These are phyloP conservation scores for Pseudocheirus occidentalis DNA, from an alignment of 2,797 vertebrate genomes.

Conservation along the genomic window DNA sequence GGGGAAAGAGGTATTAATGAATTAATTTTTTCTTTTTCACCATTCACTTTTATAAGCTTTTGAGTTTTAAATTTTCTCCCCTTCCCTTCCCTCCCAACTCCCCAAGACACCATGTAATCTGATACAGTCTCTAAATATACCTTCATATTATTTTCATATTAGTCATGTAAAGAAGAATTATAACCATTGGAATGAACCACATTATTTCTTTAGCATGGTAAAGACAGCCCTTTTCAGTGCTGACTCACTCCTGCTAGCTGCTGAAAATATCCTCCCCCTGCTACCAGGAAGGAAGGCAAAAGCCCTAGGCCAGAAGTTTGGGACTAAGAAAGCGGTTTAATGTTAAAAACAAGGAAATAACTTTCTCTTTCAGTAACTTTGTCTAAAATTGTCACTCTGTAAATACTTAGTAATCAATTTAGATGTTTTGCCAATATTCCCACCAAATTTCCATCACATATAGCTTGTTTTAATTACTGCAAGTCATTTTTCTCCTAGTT, in stretches of 20 bases:
- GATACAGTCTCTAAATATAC: no score
- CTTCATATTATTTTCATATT: no score
- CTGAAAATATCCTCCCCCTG: not conserved
- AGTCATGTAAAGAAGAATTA: no score
- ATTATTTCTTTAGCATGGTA: not conserved
- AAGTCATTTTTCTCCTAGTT: not conserved
- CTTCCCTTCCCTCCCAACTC: no score
- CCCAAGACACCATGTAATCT: no score
- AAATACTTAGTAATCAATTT: not conserved
- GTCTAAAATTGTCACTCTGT: not conserved
- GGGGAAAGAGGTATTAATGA: no score
- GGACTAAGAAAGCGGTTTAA: not conserved
- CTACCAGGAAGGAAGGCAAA: not conserved
- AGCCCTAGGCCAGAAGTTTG: not conserved
- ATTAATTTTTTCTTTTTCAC: no score
- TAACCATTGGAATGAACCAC: no score
- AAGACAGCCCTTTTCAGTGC: not conserved
- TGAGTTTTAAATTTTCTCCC: no score
- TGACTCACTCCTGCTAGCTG: not conserved
- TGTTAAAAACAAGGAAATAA: not conserved
- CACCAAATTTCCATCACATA: not conserved
- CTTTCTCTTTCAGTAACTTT: not conserved
- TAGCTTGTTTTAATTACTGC: not conserved
- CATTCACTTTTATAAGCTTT: no score
- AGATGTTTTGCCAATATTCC: not conserved